Base-by-base conservation (phyloP, 1,140 invertebrate genomes). In the Cyrtorhinus lividipennis region DNA sequence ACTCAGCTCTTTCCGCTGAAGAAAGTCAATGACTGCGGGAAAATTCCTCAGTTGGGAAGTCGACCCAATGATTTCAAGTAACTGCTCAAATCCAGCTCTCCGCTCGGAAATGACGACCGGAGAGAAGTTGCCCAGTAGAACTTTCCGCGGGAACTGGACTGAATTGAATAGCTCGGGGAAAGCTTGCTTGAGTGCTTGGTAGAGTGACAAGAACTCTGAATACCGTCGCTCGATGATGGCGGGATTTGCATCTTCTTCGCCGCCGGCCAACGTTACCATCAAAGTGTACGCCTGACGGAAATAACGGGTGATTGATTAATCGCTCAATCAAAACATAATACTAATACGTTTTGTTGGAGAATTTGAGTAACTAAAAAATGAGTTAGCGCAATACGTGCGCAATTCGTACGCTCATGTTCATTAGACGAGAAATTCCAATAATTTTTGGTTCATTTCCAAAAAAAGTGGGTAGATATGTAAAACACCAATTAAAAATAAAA, bases 111-210 rank as follows among this genome's bases (percentile, higher is more conserved):
- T 88, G 27, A 87, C 75, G 65, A 80, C 81, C 24, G 81, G 77
- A 45, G 81, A 82, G 72, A 89, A 90, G 72, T 90, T 90, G 1
- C 87, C 86, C 56, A 86, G 73, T 10, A 88, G 38, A 20, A 70
- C 81, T 74, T 89, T 90, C 68, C 81, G 83, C 5, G 87, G 87
- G 73, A 90, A 90, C 60, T 76, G 73, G 3, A 86, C 71, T 45
- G 71, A 73, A 59, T 71, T 71, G 71, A 88, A 73, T 56, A 81
- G 68, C 15, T 74, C 53, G 2, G 84, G 81, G 73, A 79, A 79
- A 53, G 79, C 77, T 62, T 80, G 81, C 66, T 78, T 80, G 1
- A 90, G 71, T 2, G 75, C 72, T 66, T 78, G 77, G 71, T 83
- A 86, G 2, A 89, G 74, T 61, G 80, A 78, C 18, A 84, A 74